Evolutionary conservation across 2,797 vertebrate species (phyloP), one percentile per base, ranked within the genome.

Genomic region (Hemitrygon akajei): DNA sequence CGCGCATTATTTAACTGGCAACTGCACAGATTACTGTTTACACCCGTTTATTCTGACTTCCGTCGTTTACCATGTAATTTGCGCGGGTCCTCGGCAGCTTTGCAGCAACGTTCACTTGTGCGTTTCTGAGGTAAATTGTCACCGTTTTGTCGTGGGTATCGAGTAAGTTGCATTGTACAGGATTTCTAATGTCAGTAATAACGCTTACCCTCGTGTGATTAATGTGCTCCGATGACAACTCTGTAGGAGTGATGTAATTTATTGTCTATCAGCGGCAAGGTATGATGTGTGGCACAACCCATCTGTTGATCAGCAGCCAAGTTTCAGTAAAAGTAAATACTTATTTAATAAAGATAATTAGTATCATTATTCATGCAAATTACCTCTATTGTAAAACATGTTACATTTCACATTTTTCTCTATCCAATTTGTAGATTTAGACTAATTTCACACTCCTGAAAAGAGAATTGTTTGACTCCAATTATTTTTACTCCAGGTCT

Each of bases 331-430:
- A 71, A 91, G 34, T 37, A 71, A 93, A 76, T 47, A 76, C 71
- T 56, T 56, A 75, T 56, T 93, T 93, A 93, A 93, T 73, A 47
- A 75, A 75, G 71, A 56, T 73, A 87, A 87, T 87, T 87, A 87
- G 84, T 87, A 27, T 73, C 25, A 92, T 92, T 71, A 71, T 73
- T 92, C 66, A 47, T 75, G 69, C 25, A 92, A 87, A 71, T 92
- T 73, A 56, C 22, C 89, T 40, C 37, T 11, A 92, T 37, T 47
- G 37, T 91, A 69, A 91, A 91, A 47, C 63, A 60, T 73, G 66
- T 73, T 75, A 27, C 71, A 11, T 12, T 71, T 82, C 80, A 40
- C 81, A 16, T 58, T 25, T 40, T 18, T 30, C 12, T 56, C 91
- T 27, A 16, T 18, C 37, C 3, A 30, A 92, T 40, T 69, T 3